Percentiles rank a stretch among this genome's conserved stretches.
Evolutionary conservation across 2,888 invertebrate genomes (phyloP).

Genomic region (Coelogynopora nodosa): DNA sequence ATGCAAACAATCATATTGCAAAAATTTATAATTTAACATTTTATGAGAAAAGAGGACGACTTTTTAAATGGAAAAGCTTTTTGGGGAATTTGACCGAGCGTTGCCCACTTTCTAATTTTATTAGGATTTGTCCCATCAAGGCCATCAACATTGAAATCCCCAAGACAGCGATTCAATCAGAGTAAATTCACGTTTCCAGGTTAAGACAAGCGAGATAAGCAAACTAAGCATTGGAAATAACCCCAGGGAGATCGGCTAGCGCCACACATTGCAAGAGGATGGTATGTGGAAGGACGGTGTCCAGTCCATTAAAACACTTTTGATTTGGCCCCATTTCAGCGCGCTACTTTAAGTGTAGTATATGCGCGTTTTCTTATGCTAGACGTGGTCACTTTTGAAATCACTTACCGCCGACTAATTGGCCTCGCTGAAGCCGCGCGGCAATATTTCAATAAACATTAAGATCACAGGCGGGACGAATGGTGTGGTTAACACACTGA

Average conservation of each 20-base stretch:
- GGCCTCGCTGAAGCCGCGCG: not conserved
- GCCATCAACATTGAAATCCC: not conserved
- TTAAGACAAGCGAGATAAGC: slow-evolving; percentile 20
- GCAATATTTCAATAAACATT: slow-evolving; percentile 29
- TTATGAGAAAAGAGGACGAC: not conserved
- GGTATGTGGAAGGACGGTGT: not conserved
- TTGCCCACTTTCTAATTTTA: slow-evolving; percentile 1
- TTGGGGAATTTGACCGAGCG: slow-evolving; percentile 13
- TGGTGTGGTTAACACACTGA: slow-evolving; percentile 4
- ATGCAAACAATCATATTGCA: too few relatives aligned
- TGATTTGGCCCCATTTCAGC: not conserved
- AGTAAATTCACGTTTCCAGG: not conserved
- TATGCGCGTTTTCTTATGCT: not conserved
- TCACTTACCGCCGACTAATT: slow-evolving; percentile 10
- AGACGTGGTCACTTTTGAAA: not conserved
- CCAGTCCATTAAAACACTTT: slow-evolving; percentile 25
- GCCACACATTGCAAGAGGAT: not conserved
- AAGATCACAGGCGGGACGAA: slow-evolving; percentile 18
- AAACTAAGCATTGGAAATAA: not conserved
- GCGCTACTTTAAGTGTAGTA: slow-evolving; percentile 5
- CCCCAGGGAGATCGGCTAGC: not conserved
- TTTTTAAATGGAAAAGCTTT: slow-evolving; percentile 18
- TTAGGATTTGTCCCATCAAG: not conserved
- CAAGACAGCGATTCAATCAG: slow-evolving; percentile 28
- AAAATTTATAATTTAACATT: not conserved